These are phyloP conservation scores for Athetis lepigone DNA, from an alignment of 2,888 invertebrate genomes.

Conservation along the genomic window DNA sequence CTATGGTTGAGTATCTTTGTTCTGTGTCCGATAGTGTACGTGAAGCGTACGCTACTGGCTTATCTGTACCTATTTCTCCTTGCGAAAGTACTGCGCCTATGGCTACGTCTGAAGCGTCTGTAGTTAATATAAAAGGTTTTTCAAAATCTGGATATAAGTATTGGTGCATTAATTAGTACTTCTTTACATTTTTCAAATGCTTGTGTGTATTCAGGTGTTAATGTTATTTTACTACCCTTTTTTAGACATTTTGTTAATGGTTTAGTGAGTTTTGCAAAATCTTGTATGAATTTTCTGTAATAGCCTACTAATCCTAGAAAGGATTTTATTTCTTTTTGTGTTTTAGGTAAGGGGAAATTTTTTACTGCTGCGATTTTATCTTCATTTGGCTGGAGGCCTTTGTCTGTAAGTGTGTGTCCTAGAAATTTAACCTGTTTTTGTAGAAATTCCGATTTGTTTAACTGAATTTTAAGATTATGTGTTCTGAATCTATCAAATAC, in stretches of 20 bases:
- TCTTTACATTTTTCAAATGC: conserved; percentile 65
- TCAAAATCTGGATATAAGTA: conserved; percentile 73
- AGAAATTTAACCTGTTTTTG: conserved; percentile 42
- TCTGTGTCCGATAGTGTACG: conserved; percentile 41
- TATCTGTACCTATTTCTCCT: no score
- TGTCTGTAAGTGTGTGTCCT: conserved; percentile 54
- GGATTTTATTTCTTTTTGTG: conserved; percentile 29
- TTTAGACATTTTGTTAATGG: no score
- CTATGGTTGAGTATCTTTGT: conserved; percentile 61
- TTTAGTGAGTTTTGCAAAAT: no score
- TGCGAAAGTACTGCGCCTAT: conserved; percentile 56
- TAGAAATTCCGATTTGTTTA: conserved; percentile 58
- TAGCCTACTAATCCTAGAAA: no score
- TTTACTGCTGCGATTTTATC: conserved; percentile 62
- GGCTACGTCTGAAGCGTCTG: conserved; percentile 64
- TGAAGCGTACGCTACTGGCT: no score
- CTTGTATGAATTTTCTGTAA: no score
- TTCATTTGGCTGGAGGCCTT: conserved; percentile 62
- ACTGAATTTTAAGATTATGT: conserved; percentile 57
- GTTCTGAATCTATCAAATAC: conserved; percentile 60
- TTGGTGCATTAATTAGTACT: conserved; percentile 65
- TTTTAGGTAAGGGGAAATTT: conserved; percentile 59
- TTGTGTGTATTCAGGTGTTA: conserved; percentile 26
- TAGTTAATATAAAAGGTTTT: conserved; percentile 62
- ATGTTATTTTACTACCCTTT: background rate